Base-by-base conservation (phyloP, 1,140 invertebrate genomes). In the Neelides sp. region DNA sequence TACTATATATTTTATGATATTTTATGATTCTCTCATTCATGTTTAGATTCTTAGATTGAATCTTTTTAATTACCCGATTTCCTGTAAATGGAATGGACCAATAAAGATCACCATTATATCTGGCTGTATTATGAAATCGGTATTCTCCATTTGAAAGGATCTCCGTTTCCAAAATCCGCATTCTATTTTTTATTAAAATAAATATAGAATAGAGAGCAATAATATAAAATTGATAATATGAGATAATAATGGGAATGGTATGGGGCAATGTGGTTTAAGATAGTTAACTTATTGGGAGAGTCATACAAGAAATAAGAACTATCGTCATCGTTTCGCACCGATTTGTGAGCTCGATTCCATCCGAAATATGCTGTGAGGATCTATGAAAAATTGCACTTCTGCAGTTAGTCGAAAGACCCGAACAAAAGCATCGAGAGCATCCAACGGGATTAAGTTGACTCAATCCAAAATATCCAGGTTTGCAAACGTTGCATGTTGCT, bases 361-460 rank as follows among this genome's bases (percentile, higher is more conserved):
- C n/a, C 7, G 7, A 5, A n/a, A 8, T 32, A 32, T 32, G n/a
- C 7, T 8, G n/a, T 2, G 4, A 24, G 15, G 22, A 17, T 23
- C 36, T 5, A 24, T 48, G 40, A 12, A 36, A 48, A 7, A 20
- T 17, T 3, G 34, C 20, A 4, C n/a, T 4, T 8, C 30, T 68
- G 62, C 93, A 98, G 19, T 72, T 66, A 19, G 72, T 69, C 1
- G 80, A 80, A 4, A 89, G 73, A 26, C 87, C 89, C 15, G 90
- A 96, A 68, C 93, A 98, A 70, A 84, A 93, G 68, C 94, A 98
- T 7, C 76, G 66, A 1, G 77, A 67, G 64, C 94, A 98, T 3
- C 93, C 94, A 15, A 80, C 73, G 1, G 78, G 69, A 65, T 93
- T 83, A 0, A 77, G 71, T 15, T 65, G 69, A 28, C 77, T 75